Evolutionary conservation across 2,113 vertebrate species (phyloP).

Genomic region (Acrocephalus kingi): DNA sequence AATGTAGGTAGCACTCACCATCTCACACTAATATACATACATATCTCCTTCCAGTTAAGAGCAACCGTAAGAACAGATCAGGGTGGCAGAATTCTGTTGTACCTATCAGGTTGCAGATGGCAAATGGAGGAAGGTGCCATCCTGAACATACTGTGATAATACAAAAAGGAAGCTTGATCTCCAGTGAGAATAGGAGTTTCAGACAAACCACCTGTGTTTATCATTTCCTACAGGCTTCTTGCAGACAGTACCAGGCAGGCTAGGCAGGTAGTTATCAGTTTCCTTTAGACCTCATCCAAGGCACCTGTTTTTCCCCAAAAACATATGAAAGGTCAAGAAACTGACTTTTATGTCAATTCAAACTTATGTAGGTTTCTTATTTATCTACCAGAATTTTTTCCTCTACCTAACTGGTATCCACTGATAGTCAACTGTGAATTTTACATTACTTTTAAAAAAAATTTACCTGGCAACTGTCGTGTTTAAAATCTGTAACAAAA

Average conservation of each 20-base stretch:
- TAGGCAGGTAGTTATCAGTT: not conserved
- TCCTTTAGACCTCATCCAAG: not conserved
- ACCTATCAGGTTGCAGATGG: not conserved
- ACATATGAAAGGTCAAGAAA: not conserved
- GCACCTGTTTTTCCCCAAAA: not conserved
- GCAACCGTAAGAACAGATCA: not conserved
- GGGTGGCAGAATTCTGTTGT: not conserved
- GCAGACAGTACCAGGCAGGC: not conserved
- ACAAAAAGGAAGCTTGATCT: not conserved
- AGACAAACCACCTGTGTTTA: not conserved
- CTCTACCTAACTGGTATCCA: not conserved
- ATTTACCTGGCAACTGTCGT: not conserved
- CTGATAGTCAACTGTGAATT: not conserved
- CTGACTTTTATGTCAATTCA: not conserved
- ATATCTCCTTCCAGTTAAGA: not conserved
- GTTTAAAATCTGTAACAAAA: not conserved
- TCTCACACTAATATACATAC: not conserved
- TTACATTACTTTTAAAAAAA: not conserved
- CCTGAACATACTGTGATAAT: not conserved
- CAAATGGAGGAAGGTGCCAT: not conserved
- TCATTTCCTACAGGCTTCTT: not conserved
- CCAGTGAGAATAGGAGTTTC: not conserved
- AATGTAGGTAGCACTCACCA: not conserved
- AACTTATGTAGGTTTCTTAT: not conserved
- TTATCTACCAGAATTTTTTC: not conserved